Conservation (phyloP, 2,888 invertebrate species). For the Platerodrilus igneus region DNA sequence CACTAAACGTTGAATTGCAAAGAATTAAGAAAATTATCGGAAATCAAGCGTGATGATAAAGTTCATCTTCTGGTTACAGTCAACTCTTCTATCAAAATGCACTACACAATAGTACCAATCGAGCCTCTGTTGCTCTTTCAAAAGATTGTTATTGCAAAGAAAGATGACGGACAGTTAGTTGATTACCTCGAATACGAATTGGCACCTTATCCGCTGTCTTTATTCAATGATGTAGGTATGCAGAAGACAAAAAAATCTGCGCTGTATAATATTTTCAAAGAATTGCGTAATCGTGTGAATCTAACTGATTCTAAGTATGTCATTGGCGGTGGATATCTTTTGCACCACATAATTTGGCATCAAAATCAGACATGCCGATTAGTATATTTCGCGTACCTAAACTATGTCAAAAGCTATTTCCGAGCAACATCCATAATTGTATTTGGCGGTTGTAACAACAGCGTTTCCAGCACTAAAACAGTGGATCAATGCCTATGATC, state of each 20-base stretch:
- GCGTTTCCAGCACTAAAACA: background rate
- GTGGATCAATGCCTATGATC: too few species aligned
- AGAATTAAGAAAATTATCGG: too few species aligned
- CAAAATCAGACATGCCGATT: background rate
- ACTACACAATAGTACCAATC: background rate
- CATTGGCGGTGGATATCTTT: conserved; percentile 2
- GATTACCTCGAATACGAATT: background rate
- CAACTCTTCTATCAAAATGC: conserved; percentile 3
- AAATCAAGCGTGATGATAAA: too few species aligned
- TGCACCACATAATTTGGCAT: conserved; percentile 3
- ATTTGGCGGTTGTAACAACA: background rate
- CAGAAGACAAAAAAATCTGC: conserved; percentile 3
- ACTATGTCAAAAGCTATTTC: background rate
- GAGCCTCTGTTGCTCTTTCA: conserved; percentile 1
- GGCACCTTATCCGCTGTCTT: background rate
- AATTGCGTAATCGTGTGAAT: background rate
- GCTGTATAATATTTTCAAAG: conserved; percentile 1
- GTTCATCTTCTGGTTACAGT: too few species aligned
- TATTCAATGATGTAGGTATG: background rate
- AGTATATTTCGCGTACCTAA: background rate
- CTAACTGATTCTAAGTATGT: background rate
- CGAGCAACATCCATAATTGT: background rate
- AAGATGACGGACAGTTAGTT: background rate
- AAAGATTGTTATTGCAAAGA: conserved; percentile 2
- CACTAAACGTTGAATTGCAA: too few species aligned